Evolutionary conservation across 2,888 invertebrate species (phyloP).

Genomic region (Polydrusus cervinus): DNA sequence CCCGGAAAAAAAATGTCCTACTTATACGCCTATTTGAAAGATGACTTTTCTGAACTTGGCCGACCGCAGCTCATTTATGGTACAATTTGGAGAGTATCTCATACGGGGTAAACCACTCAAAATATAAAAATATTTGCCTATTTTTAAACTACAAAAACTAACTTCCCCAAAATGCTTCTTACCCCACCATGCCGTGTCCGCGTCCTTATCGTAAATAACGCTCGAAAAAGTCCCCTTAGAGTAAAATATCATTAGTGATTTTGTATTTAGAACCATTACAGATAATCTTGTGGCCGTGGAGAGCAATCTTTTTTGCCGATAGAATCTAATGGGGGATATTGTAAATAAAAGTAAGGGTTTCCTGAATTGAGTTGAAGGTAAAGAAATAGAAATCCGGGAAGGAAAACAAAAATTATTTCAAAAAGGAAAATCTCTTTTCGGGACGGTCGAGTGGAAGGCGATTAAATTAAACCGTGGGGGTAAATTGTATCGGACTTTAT

Average conservation of each 20-base stretch:
- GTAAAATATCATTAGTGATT: slow-evolving; percentile 49
- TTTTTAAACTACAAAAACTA: too few relatives aligned
- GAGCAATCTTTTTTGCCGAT: slow-evolving; percentile 41
- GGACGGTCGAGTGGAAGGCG: slow-evolving; percentile 21
- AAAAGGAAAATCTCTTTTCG: slow-evolving; percentile 37
- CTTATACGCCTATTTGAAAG: too few relatives aligned
- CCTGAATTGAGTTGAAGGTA: slow-evolving; percentile 35
- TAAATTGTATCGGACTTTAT: slow-evolving; percentile 29
- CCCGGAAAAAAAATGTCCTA: too few relatives aligned
- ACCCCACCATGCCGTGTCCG: too few relatives aligned
- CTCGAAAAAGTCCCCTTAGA: slow-evolving; percentile 38
- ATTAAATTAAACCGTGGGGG: slow-evolving; percentile 38
- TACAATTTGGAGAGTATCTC: too few relatives aligned
- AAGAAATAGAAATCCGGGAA: slow-evolving; percentile 29
- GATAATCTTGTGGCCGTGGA: slow-evolving; percentile 40
- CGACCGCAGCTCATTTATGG: too few relatives aligned
- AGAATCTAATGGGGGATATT: slow-evolving; percentile 40
- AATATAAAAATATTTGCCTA: too few relatives aligned
- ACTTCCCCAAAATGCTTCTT: too few relatives aligned
- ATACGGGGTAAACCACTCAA: too few relatives aligned
- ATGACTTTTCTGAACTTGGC: too few relatives aligned
- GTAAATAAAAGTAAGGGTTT: slow-evolving; percentile 45
- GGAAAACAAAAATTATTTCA: slow-evolving; percentile 34
- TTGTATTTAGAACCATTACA: slow-evolving; percentile 44
- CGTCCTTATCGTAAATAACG: slow-evolving; percentile 11